Percentiles rank a stretch among this genome's conserved stretches.
phyloP scores from a whole-genome alignment of 2,797 vertebrate genomes.

The Phalloptychus januarius region DNA sequence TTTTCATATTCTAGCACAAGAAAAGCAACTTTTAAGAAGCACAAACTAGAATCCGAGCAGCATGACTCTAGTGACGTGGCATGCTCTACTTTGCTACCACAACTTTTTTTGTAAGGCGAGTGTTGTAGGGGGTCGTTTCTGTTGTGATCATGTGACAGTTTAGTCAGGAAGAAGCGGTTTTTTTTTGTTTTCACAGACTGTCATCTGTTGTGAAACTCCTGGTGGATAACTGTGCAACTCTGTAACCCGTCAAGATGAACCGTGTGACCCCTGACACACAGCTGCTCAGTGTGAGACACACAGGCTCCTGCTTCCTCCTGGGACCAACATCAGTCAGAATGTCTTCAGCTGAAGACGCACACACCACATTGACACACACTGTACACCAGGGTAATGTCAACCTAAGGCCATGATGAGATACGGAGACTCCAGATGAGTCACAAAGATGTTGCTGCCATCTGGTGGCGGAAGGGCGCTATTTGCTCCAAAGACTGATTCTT shows the following conservation, averaged over 20 bases:
- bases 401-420: not conserved
- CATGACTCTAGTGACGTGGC: not conserved
- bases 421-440: not conserved
- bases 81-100: not conserved
- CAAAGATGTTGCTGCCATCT: slow-evolving; percentile 48
- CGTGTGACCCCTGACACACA: slow-evolving; percentile 31
- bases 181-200: not conserved
- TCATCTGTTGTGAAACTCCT: not conserved
- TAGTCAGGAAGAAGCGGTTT: not conserved
- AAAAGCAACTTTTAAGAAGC: not conserved
- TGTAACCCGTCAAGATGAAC: slow-evolving; percentile 36
- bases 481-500: not conserved
- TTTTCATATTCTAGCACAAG: not conserved
- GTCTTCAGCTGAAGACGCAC: slow-evolving; percentile 20
- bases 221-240: slow-evolving; percentile 8
- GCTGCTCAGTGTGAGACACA: slow-evolving; percentile 35
- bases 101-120: not conserved
- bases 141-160: slow-evolving; percentile 11
- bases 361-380: slow-evolving; percentile 18
- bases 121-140: not conserved
- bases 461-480: slow-evolving; percentile 25
- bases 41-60: not conserved
- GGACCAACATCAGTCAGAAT: slow-evolving; percentile 31
- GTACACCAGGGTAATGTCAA: not conserved
- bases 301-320: slow-evolving; percentile 25